Evolutionary conservation across 2,797 vertebrate genomes (phyloP).

Genomic region (Chaetodon trifasciatus): DNA sequence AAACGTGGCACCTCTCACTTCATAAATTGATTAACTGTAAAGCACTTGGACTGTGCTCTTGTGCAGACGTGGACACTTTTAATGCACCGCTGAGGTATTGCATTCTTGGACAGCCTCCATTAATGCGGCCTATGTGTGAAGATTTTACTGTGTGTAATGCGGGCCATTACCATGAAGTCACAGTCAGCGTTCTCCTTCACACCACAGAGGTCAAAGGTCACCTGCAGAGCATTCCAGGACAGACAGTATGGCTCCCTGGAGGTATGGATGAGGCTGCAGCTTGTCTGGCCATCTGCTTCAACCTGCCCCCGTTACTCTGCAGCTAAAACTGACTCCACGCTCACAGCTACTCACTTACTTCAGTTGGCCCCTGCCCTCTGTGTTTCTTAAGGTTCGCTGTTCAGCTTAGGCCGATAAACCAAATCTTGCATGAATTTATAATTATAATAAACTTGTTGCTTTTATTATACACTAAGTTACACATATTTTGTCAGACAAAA

Average conservation of each 20-base stretch:
- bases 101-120: slow-evolving; percentile 49
- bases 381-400: neutral
- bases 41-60: slow-evolving; percentile 11
- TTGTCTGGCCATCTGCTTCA: slow-evolving; percentile 72
- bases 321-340: slow-evolving; percentile 26
- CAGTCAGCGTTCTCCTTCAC: slow-evolving; percentile 56
- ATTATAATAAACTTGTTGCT: slow-evolving; percentile 23
- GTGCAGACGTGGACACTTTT: slow-evolving; percentile 42
- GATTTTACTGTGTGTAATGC: slow-evolving; percentile 40
- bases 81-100: slow-evolving; percentile 41
- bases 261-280: slow-evolving; percentile 60
- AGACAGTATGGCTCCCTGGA: slow-evolving; percentile 72
- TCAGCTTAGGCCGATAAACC: slow-evolving; percentile 8
- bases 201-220: slow-evolving; percentile 61
- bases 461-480: neutral
- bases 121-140: slow-evolving; percentile 1
- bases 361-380: slow-evolving; percentile 9
- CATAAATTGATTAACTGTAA: slow-evolving; percentile 39
- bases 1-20: slow-evolving; percentile 33
- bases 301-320: slow-evolving; percentile 36
- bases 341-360: slow-evolving; percentile 20
- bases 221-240: slow-evolving; percentile 68
- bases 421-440: slow-evolving; percentile 1
- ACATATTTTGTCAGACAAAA: too few species aligned
- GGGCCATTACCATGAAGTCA: slow-evolving; percentile 34